Percentiles rank a stretch among this genome's conserved stretches.
Evolutionary conservation across 2,888 invertebrate species (phyloP).

Genomic region (Anthrax anthrax): DNA sequence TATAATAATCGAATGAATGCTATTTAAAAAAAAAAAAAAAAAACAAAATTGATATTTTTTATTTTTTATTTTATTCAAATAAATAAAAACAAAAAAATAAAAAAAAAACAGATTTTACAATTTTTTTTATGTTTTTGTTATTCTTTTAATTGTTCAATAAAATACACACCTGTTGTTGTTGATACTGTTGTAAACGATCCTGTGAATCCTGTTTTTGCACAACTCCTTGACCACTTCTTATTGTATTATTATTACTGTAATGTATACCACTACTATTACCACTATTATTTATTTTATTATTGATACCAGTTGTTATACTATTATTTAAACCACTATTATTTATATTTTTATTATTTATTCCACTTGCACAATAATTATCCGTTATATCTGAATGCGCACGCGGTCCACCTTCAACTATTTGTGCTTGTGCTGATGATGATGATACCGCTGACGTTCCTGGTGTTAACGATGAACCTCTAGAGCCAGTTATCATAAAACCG

Average conservation of each 20-base stretch:
- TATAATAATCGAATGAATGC: slow-evolving; percentile 9
- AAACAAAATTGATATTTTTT: not conserved
- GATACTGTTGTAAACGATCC: slow-evolving; percentile 10
- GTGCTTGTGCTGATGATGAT: slow-evolving; percentile 11
- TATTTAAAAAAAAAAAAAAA: not conserved
- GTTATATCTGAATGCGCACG: slow-evolving; percentile 26
- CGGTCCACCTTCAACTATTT: slow-evolving; percentile 31
- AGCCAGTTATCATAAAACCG: slow-evolving; percentile 16
- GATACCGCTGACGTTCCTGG: slow-evolving; percentile 18
- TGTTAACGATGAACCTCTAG: slow-evolving; percentile 13
- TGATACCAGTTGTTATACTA: slow-evolving; percentile 5
- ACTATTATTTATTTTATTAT: slow-evolving; percentile 2
- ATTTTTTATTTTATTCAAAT: not conserved
- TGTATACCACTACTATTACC: not conserved
- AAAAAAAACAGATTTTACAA: too few species aligned
- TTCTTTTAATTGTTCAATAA: too few species aligned
- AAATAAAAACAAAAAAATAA: too few species aligned
- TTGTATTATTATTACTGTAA: slow-evolving; percentile 5
- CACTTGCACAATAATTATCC: slow-evolving; percentile 15
- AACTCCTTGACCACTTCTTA: slow-evolving; percentile 5
- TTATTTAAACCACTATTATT: too few species aligned
- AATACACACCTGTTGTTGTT: slow-evolving; percentile 16
- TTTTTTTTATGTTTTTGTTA: too few species aligned
- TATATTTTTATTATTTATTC: slow-evolving; percentile 4
- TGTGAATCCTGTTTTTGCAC: slow-evolving; percentile 6